Conservation (phyloP, 2,797 vertebrate species). For the Petrocephalus sullivani region DNA sequence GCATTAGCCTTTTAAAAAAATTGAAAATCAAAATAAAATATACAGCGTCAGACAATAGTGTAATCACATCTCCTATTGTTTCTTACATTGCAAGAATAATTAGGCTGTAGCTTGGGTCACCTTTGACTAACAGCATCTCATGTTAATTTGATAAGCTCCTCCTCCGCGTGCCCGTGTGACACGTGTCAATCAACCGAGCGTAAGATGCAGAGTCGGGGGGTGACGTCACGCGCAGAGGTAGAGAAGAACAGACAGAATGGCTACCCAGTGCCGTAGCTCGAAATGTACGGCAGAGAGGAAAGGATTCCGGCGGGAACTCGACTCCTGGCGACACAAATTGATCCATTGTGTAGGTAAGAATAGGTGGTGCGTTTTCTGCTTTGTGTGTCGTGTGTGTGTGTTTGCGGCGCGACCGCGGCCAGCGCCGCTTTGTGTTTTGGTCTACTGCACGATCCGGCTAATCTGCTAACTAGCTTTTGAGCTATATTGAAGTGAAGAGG, state of each 20-base stretch:
- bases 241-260: conserved; percentile 87
- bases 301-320: conserved; percentile 95
- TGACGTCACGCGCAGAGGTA: conserved; percentile 76
- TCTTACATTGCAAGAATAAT: not conserved
- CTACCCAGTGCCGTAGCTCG: conserved; percentile 87
- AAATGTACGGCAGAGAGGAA: conserved; percentile 92
- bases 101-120: not conserved
- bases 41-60: not conserved
- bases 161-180: conserved; percentile 37
- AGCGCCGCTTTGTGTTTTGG: not conserved
- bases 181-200: conserved; percentile 58
- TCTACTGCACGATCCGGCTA: conserved; percentile 1
- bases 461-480: conserved; percentile 22
- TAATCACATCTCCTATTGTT: not conserved
- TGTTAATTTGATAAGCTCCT: conserved; percentile 20
- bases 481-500: conserved; percentile 28
- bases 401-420: conserved; percentile 31
- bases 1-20: not conserved
- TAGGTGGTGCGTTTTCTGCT: conserved; percentile 13
- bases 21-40: not conserved
- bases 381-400: conserved; percentile 26
- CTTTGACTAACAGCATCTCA: not conserved
- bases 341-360: conserved; percentile 93
- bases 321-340: conserved; percentile 91
- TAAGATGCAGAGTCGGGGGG: conserved; percentile 63